Conservation (phyloP, 2,888 invertebrate genomes). For the Amphipoea oculea region DNA sequence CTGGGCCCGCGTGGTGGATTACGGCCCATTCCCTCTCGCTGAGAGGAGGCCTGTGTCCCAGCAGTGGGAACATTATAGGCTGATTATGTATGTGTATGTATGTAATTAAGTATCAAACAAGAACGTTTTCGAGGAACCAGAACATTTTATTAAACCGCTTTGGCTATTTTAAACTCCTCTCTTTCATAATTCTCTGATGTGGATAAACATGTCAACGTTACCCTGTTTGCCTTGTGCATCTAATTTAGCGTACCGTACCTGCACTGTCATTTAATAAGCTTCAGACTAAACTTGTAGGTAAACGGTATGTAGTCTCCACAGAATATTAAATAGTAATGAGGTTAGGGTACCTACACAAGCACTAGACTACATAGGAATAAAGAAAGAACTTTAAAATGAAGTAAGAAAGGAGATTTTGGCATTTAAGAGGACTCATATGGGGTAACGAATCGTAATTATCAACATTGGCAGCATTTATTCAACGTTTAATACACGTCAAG, state of each 20-base stretch:
- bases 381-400: not conserved
- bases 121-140: not conserved
- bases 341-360: not conserved
- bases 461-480: too few species aligned
- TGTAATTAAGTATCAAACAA: too few species aligned
- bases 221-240: not conserved
- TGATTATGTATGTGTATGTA: too few species aligned
- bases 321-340: constrained; percentile 41
- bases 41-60: too few species aligned
- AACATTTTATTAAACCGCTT: not conserved
- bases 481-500: too few species aligned
- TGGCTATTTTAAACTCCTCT: not conserved
- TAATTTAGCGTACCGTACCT: not conserved
- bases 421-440: not conserved
- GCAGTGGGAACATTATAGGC: too few species aligned
- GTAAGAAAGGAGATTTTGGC: not conserved
- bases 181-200: not conserved
- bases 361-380: not conserved
- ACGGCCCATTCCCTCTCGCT: too few species aligned
- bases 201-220: not conserved
- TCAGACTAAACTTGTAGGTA: constrained; percentile 11
- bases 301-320: not conserved
- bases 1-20: too few species aligned
- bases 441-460: too few species aligned
- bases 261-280: constrained; percentile 9